Base-by-base conservation (phyloP, 2,113 vertebrate species). In the Pangasianodon hypophthalmus region DNA sequence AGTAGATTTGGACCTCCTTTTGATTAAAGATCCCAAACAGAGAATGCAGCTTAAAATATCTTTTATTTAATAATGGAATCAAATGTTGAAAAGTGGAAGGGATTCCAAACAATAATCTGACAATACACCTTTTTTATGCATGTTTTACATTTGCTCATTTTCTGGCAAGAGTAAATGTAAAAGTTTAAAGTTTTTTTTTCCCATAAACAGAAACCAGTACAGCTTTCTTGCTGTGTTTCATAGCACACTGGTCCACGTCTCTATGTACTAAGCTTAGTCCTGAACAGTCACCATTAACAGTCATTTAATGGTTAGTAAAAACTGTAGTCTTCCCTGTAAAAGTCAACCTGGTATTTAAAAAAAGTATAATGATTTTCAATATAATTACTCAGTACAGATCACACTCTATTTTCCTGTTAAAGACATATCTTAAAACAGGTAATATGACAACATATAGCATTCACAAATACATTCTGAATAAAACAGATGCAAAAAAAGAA, bases 41-140 rank as follows among this genome's bases (percentile, higher is more conserved):
- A 18, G 16, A 69, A 73, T 71, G 44, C 21, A 71, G 32, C 46
- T 67, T 19, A 82, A 88, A 69, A 88, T 41, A n/a, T 37, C 1
- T 41, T 86, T 79, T 80, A 80, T 83, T 88, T 44, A 56, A 87
- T 29, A 50, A 67, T 32, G 14, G 16, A 21, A 79, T 88, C 7
- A 56, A 71, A 73, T 52, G 21, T 37, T 84, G 79, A 82, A 58
- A 56, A 26, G 48, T 69, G 1, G 14, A 56, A 16, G 10, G 9
- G 8, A 69, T 67, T 48, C 26, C 2, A 48, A 13, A 73, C 10
- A 37, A 67, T 50, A 18, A 48, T 62, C n/a, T 69, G 21, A 79
- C 29, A 52, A 81, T 50, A 80, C 77, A 80, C 48, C 26, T 16
- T 80, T 73, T n/a, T n/a, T 14, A 54, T 50, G 6, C 48, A 32